These are phyloP conservation scores for Uropetala carovei DNA, from an alignment of 2,888 invertebrate genomes.

Conservation along the genomic window DNA sequence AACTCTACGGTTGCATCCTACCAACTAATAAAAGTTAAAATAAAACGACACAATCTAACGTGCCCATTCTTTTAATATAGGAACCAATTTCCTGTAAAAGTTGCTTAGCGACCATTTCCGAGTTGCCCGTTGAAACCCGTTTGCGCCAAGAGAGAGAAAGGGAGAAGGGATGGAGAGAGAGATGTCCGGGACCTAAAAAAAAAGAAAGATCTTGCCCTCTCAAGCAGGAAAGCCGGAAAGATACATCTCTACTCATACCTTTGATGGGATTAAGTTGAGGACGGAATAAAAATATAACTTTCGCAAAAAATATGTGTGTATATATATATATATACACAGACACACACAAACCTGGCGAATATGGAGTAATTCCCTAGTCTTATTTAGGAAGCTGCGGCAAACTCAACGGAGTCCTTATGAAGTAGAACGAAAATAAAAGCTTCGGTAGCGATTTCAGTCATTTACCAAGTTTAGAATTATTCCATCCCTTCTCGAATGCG, in stretches of 20 bases:
- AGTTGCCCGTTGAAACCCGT: neutral
- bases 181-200: neutral
- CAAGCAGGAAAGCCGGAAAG: neutral
- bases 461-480: neutral
- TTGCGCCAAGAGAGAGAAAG: neutral
- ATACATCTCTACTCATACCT: neutral
- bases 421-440: too few species aligned
- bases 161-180: neutral
- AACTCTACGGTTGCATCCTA: too few species aligned
- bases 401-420: neutral
- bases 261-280: neutral
- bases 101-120: neutral
- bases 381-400: neutral
- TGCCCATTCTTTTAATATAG: too few species aligned
- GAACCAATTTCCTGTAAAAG: too few species aligned
- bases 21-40: too few species aligned
- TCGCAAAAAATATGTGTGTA: neutral
- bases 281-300: neutral
- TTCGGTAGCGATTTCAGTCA: slow-evolving; percentile 30
- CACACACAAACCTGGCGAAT: neutral
- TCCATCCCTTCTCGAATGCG: too few species aligned
- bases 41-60: too few species aligned
- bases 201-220: too few species aligned
- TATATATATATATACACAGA: too few species aligned
- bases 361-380: neutral